Base-by-base conservation (phyloP, 1,140 invertebrate genomes). In the Tribolium madens region DNA sequence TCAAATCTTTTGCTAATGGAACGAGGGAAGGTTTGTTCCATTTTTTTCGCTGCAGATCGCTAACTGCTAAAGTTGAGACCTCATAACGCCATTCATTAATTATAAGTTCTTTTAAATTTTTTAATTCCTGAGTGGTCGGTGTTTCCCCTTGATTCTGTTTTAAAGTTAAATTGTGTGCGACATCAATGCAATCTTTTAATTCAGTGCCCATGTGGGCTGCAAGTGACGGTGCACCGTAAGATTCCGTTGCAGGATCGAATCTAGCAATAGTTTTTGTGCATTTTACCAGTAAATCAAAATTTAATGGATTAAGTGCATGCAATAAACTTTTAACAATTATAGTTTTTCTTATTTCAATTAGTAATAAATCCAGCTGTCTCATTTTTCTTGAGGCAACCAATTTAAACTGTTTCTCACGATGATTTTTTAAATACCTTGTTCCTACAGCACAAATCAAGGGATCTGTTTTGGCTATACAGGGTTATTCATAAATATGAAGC, bases 351-450 rank as follows among this genome's bases (percentile, higher is more conserved):
- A 74, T 74, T 64, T 74, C 73, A 3, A 74, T 74, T n/a, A 74
- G 73, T 14, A 74, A 31, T 7, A 4, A 10, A 2, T 5, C 21
- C 14, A 74, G 13, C 17, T 74, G 50, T 12, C 73, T 6, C 73
- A 74, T 74, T 42, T 74, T 74, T 7, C 73, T 6, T 9, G 73
- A 73, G n/a, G 73, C 73, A 74, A 64, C 52, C 36, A 46, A 3
- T 17, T 26, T 3, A 15, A 60, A 74, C 4, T 74, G 73, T 36
- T 60, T 74, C 10, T 64, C 73, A 31, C 73, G 52, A 18, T 74
- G 73, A 14, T n/a, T 74, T 57, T 74, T 52, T 21, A 73, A 21
- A 42, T 73, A 73, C 3, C 72, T 2, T 2, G 2, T 33, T 4
- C 21, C 50, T 2, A 74, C 50, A 12, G 73, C 73, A 74, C 73